Evolutionary conservation across 2,888 invertebrate genomes (phyloP).

Genomic region (Timema cristinae): DNA sequence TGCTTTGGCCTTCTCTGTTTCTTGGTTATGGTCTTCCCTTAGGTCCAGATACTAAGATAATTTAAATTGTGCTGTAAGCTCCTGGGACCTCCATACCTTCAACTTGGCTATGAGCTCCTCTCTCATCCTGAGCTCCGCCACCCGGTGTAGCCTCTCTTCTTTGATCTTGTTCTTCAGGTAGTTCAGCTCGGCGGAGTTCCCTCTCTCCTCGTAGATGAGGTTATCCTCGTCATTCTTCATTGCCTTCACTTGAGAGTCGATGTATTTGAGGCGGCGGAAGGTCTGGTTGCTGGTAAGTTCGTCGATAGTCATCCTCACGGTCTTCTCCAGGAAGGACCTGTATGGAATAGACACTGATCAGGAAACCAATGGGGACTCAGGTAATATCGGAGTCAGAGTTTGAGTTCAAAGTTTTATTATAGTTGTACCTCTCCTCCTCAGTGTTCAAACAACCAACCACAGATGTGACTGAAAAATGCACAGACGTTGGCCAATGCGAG

Average conservation of each 20-base stretch:
- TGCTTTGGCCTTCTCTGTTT: too few relatives aligned
- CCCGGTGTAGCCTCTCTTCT: background rate
- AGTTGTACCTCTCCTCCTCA: too few relatives aligned
- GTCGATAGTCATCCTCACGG: background rate
- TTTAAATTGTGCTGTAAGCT: too few relatives aligned
- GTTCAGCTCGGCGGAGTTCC: background rate
- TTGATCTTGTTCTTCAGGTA: background rate
- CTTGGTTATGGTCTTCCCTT: too few relatives aligned
- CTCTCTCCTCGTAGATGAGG: background rate
- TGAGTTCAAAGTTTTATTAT: too few relatives aligned
- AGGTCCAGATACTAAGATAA: too few relatives aligned
- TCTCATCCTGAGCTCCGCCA: background rate
- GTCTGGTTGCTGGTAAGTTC: background rate
- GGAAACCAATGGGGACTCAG: too few relatives aligned
- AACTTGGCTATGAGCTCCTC: constrained; percentile 6
- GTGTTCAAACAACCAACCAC: too few relatives aligned
- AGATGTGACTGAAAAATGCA: too few relatives aligned
- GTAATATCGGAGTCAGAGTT: too few relatives aligned
- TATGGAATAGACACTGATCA: too few relatives aligned
- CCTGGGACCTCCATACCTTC: background rate
- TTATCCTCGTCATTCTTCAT: background rate
- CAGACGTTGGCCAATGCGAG: too few relatives aligned
- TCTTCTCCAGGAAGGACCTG: background rate
- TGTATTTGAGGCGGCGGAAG: background rate
- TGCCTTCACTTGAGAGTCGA: background rate